Percentiles rank a stretch among this genome's conserved stretches.
phyloP scores from a whole-genome alignment of 2,888 invertebrate species.

The Polydrusus cervinus region DNA sequence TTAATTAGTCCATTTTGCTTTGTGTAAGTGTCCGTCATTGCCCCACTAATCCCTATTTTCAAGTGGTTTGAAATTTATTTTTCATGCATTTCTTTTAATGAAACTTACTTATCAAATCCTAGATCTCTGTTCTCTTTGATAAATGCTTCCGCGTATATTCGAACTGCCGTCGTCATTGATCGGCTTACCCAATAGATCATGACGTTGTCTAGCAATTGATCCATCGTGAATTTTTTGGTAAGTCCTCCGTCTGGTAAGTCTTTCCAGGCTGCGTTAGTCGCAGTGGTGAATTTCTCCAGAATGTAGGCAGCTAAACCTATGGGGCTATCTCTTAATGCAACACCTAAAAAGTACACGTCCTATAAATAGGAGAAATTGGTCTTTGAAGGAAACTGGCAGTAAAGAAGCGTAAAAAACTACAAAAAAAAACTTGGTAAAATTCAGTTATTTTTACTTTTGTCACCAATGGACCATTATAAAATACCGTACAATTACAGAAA shows the following conservation, averaged over 20 bases:
- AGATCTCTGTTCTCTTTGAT: constrained; percentile 57
- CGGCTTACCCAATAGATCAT: constrained; percentile 88
- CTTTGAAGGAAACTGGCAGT: too few species aligned
- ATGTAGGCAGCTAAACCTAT: constrained; percentile 92
- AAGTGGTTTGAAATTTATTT: too few species aligned
- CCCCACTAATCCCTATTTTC: too few species aligned
- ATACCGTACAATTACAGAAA: too few species aligned
- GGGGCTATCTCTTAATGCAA: constrained; percentile 83
- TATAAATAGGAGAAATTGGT: too few species aligned
- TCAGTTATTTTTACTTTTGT: too few species aligned
- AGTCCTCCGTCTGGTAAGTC: constrained; percentile 79
- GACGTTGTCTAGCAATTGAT: constrained; percentile 83
- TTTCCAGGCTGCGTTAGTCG: constrained; percentile 76
- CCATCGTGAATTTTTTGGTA: constrained; percentile 77
- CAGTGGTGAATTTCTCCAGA: constrained; percentile 89
- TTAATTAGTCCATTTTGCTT: too few species aligned
- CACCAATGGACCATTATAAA: too few species aligned
- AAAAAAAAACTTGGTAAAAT: too few species aligned
- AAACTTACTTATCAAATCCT: constrained; percentile 4
- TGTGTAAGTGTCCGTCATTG: too few species aligned
- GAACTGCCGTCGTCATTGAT: constrained; percentile 82
- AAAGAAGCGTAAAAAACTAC: too few species aligned
- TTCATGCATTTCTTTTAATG: constrained; percentile 3
- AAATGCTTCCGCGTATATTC: constrained; percentile 82
- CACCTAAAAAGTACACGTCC: constrained; percentile 71